A percentile compares a stretch with the other conserved stretches of the same genome.
Evolutionary conservation across 2,888 invertebrate genomes (phyloP).

Genomic region (Andricus curvator): DNA sequence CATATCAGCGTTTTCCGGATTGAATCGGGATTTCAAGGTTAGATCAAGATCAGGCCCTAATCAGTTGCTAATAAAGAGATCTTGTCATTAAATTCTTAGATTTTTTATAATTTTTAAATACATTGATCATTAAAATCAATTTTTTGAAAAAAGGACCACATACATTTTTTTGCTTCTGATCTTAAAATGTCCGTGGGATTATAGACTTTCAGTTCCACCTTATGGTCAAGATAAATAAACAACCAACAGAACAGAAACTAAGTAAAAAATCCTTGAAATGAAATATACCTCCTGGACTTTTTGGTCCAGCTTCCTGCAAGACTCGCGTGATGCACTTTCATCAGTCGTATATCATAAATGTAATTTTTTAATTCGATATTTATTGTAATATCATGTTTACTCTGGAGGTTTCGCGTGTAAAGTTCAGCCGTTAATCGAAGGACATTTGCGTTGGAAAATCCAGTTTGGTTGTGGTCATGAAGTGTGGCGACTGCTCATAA

Average conservation of each 20-base stretch:
- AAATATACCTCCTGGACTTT: background rate
- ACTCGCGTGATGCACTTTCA: constrained; percentile 23
- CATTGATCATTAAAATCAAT: no score
- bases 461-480: constrained; percentile 35
- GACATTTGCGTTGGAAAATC: constrained; percentile 33
- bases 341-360: constrained; percentile 13
- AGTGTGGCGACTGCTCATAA: constrained; percentile 50
- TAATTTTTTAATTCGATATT: constrained; percentile 16
- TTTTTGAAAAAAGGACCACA: no score
- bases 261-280: background rate
- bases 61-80: no score
- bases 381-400: constrained; percentile 22
- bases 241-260: background rate
- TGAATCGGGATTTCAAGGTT: no score
- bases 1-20: no score
- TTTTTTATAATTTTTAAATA: no score
- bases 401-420: background rate
- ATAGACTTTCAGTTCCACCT: no score
- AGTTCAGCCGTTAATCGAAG: constrained; percentile 26
- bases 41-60: no score
- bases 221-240: no score
- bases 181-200: no score
- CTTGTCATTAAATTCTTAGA: no score
- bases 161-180: no score
- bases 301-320: background rate